Percentiles rank a stretch among this genome's conserved stretches.
These are phyloP conservation scores for Leucoptera coffeella DNA, from an alignment of 2,888 invertebrate genomes.

Conservation along the genomic window DNA sequence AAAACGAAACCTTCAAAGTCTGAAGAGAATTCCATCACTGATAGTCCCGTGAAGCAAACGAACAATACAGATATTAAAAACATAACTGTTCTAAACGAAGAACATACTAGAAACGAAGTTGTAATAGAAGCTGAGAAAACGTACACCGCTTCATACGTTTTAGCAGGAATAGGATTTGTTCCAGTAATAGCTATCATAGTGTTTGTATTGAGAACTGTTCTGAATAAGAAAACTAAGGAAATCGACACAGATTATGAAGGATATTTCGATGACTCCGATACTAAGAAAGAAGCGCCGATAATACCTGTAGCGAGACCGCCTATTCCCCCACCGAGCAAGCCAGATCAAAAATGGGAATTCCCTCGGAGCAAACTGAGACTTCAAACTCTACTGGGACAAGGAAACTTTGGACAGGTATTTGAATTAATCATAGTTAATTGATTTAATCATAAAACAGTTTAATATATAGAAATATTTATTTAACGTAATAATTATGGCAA, in stretches of 20 bases:
- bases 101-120: constrained; percentile 21
- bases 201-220: constrained; percentile 48
- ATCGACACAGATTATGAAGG: constrained; percentile 56
- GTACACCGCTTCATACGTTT: constrained; percentile 54
- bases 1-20: constrained; percentile 11
- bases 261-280: constrained; percentile 52
- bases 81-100: constrained; percentile 11
- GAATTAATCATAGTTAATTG: too few species aligned
- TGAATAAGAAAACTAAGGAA: constrained; percentile 49
- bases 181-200: constrained; percentile 53
- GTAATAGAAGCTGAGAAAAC: constrained; percentile 53
- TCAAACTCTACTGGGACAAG: constrained; percentile 75
- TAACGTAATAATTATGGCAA: too few species aligned
- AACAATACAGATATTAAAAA: constrained; percentile 7
- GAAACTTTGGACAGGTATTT: constrained; percentile 73
- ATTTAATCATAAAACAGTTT: too few species aligned
- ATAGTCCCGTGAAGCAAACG: too few species aligned
- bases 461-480: too few species aligned
- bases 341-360: constrained; percentile 67
- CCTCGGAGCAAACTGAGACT: constrained; percentile 70
- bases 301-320: constrained; percentile 53
- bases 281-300: constrained; percentile 43
- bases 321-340: constrained; percentile 42
- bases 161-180: constrained; percentile 55
- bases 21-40: too few species aligned